phyloP scores from a whole-genome alignment of 2,888 invertebrate genomes.

The Cephonodes hylas region DNA sequence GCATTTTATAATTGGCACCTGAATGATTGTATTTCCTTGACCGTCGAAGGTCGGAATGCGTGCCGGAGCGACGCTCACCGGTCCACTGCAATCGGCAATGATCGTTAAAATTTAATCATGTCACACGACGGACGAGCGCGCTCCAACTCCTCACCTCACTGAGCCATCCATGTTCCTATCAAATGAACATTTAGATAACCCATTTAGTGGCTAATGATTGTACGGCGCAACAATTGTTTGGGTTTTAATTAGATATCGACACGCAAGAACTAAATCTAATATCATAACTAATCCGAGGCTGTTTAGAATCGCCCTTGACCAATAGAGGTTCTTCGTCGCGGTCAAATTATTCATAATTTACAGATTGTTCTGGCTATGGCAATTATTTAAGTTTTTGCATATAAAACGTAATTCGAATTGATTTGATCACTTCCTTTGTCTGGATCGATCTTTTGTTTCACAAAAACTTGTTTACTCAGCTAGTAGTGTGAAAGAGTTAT shows the following conservation, averaged over 20 bases:
- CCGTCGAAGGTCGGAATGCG: constrained; percentile 69
- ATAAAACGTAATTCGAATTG: constrained; percentile 2
- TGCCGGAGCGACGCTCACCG: constrained; percentile 61
- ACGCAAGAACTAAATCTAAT: constrained; percentile 51
- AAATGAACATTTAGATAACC: constrained; percentile 16
- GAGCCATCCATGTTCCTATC: neutral
- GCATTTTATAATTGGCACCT: constrained; percentile 58
- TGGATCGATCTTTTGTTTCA: constrained; percentile 7
- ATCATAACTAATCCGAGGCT: constrained; percentile 57
- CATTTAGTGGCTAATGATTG: constrained; percentile 3
- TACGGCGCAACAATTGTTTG: constrained; percentile 7
- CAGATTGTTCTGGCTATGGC: constrained; percentile 7
- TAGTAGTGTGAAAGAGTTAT: neutral
- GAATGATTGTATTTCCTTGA: constrained; percentile 74
- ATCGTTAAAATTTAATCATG: constrained; percentile 46
- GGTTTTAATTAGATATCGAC: constrained; percentile 43
- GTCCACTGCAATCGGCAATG: constrained; percentile 41
- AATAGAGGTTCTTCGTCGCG: constrained; percentile 55
- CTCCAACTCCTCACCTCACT: neutral
- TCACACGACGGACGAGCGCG: constrained; percentile 29
- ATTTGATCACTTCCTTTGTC: constrained; percentile 18
- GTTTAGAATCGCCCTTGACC: constrained; percentile 59
- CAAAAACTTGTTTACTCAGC: neutral
- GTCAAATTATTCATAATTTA: constrained; percentile 39
- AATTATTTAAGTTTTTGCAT: constrained; percentile 9